Base-by-base conservation (phyloP, 2,888 invertebrate genomes). In the Lasius platythorax region DNA sequence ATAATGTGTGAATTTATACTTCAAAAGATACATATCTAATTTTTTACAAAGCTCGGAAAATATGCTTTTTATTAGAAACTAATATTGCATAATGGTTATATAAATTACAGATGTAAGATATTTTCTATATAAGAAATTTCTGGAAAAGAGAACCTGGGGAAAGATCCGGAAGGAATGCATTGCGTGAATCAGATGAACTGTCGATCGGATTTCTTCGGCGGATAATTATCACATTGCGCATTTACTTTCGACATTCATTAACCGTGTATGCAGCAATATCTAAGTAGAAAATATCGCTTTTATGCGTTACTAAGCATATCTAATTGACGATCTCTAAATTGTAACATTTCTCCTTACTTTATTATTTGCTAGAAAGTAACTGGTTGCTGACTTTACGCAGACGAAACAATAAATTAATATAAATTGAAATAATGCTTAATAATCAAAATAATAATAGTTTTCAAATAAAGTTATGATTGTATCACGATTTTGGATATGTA, bases 131-230 rank as follows among this genome's bases (percentile, higher is more conserved):
- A 18, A 68, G 11, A 50, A 33, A 30, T 46, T 79, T 74, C 53
- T 50, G 75, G 72, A 83, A 70, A 75, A 83, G 15, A 85, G 79
- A 79, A 86, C 58, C 56, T 78, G 53, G 67, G 66, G 83, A 83
- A 87, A 85, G 81, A 74, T 66, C n/a, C 23, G 12, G 73, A 64
- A 72, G 56, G 76, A 58, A 63, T 40, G 79, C 53, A 43, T 66
- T 50, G 72, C 33, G 56, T 53, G 72, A 66, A 78, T 63, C 74
- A 68, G 66, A 28, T 66, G 46, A 75, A 85, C 56, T 46, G 28
- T 58, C 23, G 58, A 2, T 56, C 53, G 30, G 9, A 3, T 64
- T 82, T 70, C 58, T 53, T 84, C 68, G 64, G 23, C 33, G 58
- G 63, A 75, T 83, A 83, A 85, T 81, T 75, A 56, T 43, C n/a